Conservation (phyloP, 2,888 invertebrate species). For the Euproctis similis region DNA sequence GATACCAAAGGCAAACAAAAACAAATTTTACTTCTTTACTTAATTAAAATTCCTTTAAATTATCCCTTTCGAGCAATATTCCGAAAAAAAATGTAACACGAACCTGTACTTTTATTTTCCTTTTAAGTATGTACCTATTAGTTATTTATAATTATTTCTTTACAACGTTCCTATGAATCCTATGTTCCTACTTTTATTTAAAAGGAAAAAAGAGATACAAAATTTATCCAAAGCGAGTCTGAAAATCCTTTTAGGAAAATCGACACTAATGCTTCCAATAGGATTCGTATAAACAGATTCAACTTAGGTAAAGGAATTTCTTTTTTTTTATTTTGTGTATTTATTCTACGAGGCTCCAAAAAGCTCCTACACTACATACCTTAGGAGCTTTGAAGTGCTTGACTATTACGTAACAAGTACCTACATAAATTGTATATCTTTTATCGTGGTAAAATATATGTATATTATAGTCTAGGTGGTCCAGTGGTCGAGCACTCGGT, state of each 20-base stretch:
- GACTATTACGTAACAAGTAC: no score
- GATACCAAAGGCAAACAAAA: no score
- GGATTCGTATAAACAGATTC: slow-evolving; percentile 25
- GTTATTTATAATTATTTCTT: slow-evolving; percentile 2
- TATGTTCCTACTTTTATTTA: slow-evolving; percentile 1
- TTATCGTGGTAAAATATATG: no score
- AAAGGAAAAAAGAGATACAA: slow-evolving; percentile 4
- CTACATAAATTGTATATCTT: no score
- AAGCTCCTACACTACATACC: no score
- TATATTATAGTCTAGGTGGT: no score
- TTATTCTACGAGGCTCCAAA: not conserved
- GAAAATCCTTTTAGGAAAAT: slow-evolving; percentile 16
- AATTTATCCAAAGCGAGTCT: slow-evolving; percentile 3
- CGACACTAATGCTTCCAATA: slow-evolving; percentile 22
- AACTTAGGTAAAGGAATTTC: slow-evolving; percentile 24
- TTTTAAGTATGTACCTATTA: not conserved
- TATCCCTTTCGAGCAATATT: not conserved
- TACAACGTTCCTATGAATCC: not conserved
- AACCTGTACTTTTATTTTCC: not conserved
- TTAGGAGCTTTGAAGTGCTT: not conserved
- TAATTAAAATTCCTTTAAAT: not conserved
- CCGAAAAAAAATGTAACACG: not conserved
- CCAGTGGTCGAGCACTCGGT: no score
- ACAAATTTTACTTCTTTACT: no score
- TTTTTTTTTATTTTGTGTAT: slow-evolving; percentile 7